Evolutionary conservation across 1,140 invertebrate species (phyloP).

Genomic region (Sycophila sp.): DNA sequence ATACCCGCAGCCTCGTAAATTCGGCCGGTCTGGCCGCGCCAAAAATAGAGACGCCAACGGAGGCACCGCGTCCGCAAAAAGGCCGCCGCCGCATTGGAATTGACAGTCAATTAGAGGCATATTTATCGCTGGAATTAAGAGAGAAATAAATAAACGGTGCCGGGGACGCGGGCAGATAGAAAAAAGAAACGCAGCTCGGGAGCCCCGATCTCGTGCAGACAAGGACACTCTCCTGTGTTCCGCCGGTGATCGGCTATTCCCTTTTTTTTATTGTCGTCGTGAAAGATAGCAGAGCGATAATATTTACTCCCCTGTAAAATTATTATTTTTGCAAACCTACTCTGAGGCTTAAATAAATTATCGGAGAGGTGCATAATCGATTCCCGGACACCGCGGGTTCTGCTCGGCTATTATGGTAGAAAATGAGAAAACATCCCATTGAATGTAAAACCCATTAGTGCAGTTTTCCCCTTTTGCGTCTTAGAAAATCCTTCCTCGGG

Average conservation of each 20-base stretch:
- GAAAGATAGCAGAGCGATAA: no score
- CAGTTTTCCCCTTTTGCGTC: neutral
- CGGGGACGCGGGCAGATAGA: neutral
- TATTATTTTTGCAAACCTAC: no score
- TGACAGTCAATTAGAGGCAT: constrained; percentile 5
- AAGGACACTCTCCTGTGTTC: no score
- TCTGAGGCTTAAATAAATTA: no score
- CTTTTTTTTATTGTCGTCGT: neutral
- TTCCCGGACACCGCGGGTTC: no score
- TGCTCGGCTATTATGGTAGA: neutral
- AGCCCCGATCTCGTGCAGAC: no score
- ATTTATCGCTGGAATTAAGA: neutral
- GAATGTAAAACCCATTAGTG: constrained; percentile 5
- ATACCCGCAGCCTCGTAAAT: no score
- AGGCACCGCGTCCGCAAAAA: neutral
- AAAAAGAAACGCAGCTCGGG: no score
- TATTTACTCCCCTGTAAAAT: no score
- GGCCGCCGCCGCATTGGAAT: neutral
- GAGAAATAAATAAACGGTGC: neutral
- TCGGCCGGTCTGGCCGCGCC: no score
- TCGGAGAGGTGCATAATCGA: no score
- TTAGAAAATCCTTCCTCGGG: neutral
- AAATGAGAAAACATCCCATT: neutral
- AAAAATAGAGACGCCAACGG: neutral
- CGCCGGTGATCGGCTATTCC: no score